Evolutionary conservation across 2,888 invertebrate species (phyloP).

Genomic region (Omphaloscelis lunosa): DNA sequence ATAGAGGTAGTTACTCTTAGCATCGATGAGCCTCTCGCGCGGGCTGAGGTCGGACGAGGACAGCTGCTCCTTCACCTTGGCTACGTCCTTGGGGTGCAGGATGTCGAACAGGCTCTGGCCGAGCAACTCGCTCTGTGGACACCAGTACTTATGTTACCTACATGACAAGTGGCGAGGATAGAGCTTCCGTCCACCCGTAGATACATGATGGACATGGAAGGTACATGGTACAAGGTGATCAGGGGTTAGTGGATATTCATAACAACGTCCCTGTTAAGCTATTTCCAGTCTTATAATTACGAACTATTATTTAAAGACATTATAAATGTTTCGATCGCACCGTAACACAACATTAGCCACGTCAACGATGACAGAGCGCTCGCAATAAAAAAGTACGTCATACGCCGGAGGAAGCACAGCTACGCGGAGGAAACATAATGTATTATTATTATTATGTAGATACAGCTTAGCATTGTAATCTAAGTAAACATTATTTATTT

Average conservation of each 20-base stretch:
- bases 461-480: background rate
- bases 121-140: constrained; percentile 94
- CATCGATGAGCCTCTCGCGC: constrained; percentile 96
- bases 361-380: constrained; percentile 1
- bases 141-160: constrained; percentile 23
- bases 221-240: background rate
- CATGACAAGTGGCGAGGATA: constrained; percentile 6
- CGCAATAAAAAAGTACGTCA: constrained; percentile 1
- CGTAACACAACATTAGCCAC: background rate
- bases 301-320: background rate
- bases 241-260: background rate
- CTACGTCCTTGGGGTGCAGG: constrained; percentile 98
- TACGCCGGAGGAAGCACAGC: background rate
- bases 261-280: background rate
- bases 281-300: background rate
- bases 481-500: too few relatives aligned
- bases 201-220: too few relatives aligned
- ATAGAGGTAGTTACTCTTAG: constrained; percentile 93
- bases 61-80: constrained; percentile 98
- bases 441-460: background rate
- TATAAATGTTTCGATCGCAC: background rate
- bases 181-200: background rate
- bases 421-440: background rate
- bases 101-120: constrained; percentile 99
- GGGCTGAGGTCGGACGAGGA: constrained; percentile 97